A percentile compares a stretch with the other conserved stretches of the same genome.
Conservation (phyloP, 2,797 vertebrate genomes). For the Lepilemur ruficaudatus region DNA sequence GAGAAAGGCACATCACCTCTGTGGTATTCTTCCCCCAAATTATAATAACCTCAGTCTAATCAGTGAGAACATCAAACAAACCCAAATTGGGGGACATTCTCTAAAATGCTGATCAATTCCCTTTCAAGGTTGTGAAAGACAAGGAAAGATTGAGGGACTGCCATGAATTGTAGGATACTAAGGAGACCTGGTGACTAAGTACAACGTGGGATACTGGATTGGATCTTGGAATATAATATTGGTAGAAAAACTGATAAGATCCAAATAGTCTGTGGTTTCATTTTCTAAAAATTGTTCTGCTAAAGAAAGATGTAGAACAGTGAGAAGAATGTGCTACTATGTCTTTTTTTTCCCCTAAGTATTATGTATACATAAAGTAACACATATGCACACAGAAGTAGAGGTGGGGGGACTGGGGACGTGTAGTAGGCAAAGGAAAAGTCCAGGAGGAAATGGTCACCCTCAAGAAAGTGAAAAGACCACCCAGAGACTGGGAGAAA, state of each 20-base stretch:
- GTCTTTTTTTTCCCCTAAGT: neutral
- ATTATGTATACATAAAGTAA: neutral
- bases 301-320: neutral
- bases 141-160: neutral
- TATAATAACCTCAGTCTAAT: neutral
- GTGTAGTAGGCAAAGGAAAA: neutral
- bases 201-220: neutral
- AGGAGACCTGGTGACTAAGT: neutral
- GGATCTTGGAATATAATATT: neutral
- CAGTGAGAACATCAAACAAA: neutral
- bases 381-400: neutral
- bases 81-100: neutral
- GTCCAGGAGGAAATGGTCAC: neutral
- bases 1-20: neutral
- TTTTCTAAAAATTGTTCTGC: slow-evolving; percentile 20
- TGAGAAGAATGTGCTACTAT: neutral
- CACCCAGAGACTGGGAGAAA: neutral
- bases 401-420: neutral
- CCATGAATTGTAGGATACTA: neutral
- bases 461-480: neutral
- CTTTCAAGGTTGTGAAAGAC: neutral
- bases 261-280: neutral
- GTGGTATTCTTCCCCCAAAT: neutral
- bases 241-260: neutral
- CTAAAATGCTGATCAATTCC: neutral